phyloP scores from a whole-genome alignment of 2,113 vertebrate genomes.

The Turnix velox region DNA sequence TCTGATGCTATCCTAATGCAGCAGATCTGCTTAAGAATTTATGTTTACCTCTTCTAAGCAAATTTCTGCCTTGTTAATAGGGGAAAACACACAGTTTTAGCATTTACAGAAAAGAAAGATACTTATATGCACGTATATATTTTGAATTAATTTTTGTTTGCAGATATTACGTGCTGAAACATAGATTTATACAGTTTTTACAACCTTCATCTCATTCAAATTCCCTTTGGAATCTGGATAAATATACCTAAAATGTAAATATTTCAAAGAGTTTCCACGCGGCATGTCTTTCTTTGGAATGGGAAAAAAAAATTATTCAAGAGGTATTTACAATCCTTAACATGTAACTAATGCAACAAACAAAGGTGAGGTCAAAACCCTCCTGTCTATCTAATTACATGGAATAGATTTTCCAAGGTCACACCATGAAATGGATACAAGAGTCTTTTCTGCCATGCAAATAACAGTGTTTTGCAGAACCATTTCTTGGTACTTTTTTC shows the following conservation, averaged over 20 bases:
- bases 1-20: background rate
- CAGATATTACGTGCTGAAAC: background rate
- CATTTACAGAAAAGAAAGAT: background rate
- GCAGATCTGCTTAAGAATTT: background rate
- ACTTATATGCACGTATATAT: too few relatives aligned
- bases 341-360: background rate
- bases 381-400: background rate
- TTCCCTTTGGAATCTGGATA: background rate
- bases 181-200: background rate
- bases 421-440: background rate
- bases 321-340: background rate
- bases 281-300: background rate
- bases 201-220: background rate
- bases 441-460: background rate
- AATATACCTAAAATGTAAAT: background rate
- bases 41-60: background rate
- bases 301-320: background rate
- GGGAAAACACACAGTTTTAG: background rate
- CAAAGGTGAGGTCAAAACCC: background rate
- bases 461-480: background rate
- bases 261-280: background rate
- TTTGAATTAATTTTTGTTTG: background rate
- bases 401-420: background rate
- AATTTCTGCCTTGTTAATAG: background rate
- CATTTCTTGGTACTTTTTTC: background rate